A percentile compares a stretch with the other conserved stretches of the same genome.
Conservation (phyloP, 2,797 vertebrate genomes). For the Notamacropus eugenii region DNA sequence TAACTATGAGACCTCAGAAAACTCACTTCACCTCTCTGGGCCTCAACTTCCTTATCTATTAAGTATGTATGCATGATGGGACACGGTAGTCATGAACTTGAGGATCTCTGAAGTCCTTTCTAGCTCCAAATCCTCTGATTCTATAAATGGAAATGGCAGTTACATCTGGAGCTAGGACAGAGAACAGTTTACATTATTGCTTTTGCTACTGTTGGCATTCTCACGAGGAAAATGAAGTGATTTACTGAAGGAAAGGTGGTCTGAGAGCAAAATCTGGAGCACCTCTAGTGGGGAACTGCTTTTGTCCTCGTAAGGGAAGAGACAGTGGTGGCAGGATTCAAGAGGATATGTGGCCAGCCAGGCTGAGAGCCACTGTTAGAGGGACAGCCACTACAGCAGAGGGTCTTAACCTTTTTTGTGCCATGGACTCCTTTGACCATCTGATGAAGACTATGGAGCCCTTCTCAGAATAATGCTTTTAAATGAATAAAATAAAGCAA, state of each 20-base stretch:
- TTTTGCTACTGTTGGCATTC: background rate
- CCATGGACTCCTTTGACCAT: background rate
- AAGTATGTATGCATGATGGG: background rate
- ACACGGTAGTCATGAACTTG: background rate
- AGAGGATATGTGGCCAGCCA: background rate
- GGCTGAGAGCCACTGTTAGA: background rate
- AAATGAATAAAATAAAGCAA: background rate
- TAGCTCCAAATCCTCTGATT: background rate
- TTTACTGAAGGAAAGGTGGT: background rate
- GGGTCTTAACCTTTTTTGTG: background rate
- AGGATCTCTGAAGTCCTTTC: background rate
- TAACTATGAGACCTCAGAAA: background rate
- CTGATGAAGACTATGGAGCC: background rate
- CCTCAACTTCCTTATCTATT: background rate
- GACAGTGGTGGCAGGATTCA: background rate
- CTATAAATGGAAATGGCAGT: background rate
- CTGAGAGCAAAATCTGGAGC: background rate
- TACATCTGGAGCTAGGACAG: background rate
- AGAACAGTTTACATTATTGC: background rate
- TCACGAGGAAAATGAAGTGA: background rate
- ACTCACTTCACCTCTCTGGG: background rate
- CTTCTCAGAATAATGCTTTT: background rate
- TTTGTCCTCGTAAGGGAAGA: background rate
- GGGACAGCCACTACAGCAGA: background rate
- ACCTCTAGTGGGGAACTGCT: background rate